Conservation (phyloP, 2,797 vertebrate genomes). For the Gambelia wislizenii region DNA sequence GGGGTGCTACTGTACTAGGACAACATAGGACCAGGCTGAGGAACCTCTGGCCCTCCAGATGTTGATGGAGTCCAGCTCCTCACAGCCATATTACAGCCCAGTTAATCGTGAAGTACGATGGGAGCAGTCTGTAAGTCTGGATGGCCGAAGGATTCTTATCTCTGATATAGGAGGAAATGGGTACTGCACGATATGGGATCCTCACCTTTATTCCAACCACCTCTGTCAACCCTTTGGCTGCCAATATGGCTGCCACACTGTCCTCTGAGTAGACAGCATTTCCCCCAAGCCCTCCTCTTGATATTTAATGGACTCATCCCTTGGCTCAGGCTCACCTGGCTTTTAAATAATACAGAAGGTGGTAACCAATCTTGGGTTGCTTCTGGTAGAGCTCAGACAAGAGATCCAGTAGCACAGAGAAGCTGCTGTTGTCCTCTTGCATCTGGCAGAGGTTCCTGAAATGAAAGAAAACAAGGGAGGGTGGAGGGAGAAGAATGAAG, state of each 20-base stretch:
- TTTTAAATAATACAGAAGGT: constrained; percentile 94
- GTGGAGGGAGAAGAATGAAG: not conserved
- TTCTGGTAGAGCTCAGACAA: constrained; percentile 96
- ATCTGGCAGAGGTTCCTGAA: constrained; percentile 94
- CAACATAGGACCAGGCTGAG: no score
- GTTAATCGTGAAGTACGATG: no score
- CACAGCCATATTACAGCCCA: no score
- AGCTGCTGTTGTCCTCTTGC: constrained; percentile 97
- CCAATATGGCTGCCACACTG: no score
- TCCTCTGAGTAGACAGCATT: no score
- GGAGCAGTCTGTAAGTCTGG: no score
- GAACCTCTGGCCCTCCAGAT: no score
- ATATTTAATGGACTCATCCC: not conserved
- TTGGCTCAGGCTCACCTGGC: constrained; percentile 73
- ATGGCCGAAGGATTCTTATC: no score
- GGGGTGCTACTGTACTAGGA: no score
- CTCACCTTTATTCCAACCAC: not conserved
- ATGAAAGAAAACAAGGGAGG: accelerated
- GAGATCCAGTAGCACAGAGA: constrained; percentile 93
- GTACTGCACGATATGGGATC: not conserved
- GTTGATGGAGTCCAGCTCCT: no score
- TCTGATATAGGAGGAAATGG: not conserved
- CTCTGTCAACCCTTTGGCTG: no score
- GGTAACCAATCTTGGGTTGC: constrained; percentile 97
- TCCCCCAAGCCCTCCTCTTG: not conserved